Base-by-base conservation (phyloP, 2,888 invertebrate species). In the Spodoptera littoralis region DNA sequence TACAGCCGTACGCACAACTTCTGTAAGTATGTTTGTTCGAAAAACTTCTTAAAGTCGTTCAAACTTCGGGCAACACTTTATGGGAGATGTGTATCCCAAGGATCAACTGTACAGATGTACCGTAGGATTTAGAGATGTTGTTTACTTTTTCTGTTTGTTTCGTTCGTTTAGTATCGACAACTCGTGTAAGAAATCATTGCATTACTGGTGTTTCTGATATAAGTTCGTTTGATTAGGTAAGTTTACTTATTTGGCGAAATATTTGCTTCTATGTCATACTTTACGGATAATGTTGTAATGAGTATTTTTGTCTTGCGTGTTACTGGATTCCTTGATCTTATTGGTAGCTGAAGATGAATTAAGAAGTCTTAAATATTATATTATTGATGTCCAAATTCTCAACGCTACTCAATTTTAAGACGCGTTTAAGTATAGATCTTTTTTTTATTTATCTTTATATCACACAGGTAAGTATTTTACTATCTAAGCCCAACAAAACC, bases 1-100 rank as follows among this genome's bases (percentile, higher is more conserved):
- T 64, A 74, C 71, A 73, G n/a, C 57, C 66, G 63, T 55, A 65
- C 54, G 62, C 67, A 70, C 49, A 69, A 75, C 51, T 63, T 63
- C 54, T 50, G 63, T 58, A 61, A 66, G 59, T 46, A 44, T 72
- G 60, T 71, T 68, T 66, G 60, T 65, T 61, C 42, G 60, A 47
- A 69, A 77, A 77, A 72, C 24, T 77, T 63, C 46, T 13, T n/a
- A 27, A 60, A 63, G 58, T 65, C 59, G 52, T 52, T 42, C 45
- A 55, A 69, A 77, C 61, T 74, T 67, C 41, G 12, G 18, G 43
- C 48, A 58, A 52, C 30, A 65, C 52, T 70, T 64, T 58, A 50
- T 51, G 62, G 47, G 44, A 58, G 51, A 27, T 47, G 74, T 71
- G 53, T 63, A 63, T 55, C 58, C 55, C 46, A 45, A 62, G 70